phyloP scores from a whole-genome alignment of 1,140 invertebrate genomes.

The Trichogramma pretiosum region DNA sequence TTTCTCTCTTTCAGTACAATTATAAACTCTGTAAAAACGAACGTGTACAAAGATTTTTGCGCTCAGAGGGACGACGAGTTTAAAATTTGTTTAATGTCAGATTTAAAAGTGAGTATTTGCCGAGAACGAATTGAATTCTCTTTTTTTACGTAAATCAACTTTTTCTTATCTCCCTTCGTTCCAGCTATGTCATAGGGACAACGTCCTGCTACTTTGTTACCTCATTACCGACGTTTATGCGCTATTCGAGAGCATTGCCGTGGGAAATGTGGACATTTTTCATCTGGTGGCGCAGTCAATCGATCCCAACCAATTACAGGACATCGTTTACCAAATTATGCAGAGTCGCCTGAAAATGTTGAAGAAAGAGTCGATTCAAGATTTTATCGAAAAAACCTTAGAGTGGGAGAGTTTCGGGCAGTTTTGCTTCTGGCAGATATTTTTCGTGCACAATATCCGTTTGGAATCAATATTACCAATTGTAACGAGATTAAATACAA shows the following conservation, averaged over 20 bases:
- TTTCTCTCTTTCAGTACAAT: constrained; percentile 30
- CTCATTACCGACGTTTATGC: constrained; percentile 85
- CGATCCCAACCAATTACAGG: constrained; percentile 81
- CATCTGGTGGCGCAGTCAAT: constrained; percentile 80
- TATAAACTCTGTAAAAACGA: constrained; percentile 67
- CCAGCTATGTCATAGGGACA: constrained; percentile 74
- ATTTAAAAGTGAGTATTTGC: constrained; percentile 61
- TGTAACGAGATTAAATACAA: constrained; percentile 79
- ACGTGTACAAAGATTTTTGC: constrained; percentile 80
- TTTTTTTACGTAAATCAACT: too few species aligned
- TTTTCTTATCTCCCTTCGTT: too few species aligned
- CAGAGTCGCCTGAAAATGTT: constrained; percentile 80
- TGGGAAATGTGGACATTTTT: constrained; percentile 78
- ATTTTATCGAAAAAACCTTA: constrained; percentile 71
- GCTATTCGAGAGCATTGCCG: constrained; percentile 76
- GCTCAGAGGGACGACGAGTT: constrained; percentile 69
- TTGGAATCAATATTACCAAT: constrained; percentile 83
- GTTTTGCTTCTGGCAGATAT: constrained; percentile 90
- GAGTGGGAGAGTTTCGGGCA: constrained; percentile 96
- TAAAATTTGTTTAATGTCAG: constrained; percentile 64
- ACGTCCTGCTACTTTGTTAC: constrained; percentile 79
- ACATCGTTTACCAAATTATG: constrained; percentile 80
- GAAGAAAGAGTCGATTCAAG: constrained; percentile 63
- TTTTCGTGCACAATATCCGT: constrained; percentile 85
- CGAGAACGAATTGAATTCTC: too few species aligned